phyloP scores from a whole-genome alignment of 2,888 invertebrate genomes.

The Antheraea assamensis region DNA sequence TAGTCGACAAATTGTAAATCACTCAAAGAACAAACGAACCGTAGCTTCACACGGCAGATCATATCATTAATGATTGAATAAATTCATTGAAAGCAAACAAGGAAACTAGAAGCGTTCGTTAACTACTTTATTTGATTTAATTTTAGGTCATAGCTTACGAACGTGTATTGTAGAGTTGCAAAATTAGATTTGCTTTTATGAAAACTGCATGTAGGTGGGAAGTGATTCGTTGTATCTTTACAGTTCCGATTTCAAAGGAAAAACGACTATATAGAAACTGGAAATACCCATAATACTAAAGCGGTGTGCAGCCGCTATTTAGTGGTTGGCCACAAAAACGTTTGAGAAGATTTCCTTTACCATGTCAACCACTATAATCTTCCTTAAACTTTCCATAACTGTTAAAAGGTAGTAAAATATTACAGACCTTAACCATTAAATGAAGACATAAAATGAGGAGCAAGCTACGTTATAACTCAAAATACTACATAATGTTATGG shows the following conservation, averaged over 20 bases:
- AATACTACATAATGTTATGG: no score
- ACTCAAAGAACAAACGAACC: conserved; percentile 52
- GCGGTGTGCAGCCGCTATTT: conserved; percentile 46
- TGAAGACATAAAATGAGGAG: background rate
- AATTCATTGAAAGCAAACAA: conserved; percentile 34
- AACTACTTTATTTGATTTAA: conserved; percentile 19
- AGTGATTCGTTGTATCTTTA: conserved; percentile 30
- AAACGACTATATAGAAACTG: conserved; percentile 33
- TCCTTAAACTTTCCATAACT: conserved; percentile 31
- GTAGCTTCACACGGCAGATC: conserved; percentile 50
- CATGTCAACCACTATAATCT: conserved; percentile 47
- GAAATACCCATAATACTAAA: conserved; percentile 48
- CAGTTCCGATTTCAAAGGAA: conserved; percentile 44
- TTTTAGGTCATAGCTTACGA: conserved; percentile 20
- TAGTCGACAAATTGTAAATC: conserved; percentile 62
- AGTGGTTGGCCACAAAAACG: conserved; percentile 64
- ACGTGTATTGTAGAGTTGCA: background rate
- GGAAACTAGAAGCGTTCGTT: conserved; percentile 1
- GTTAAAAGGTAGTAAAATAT: conserved; percentile 35
- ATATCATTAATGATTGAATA: conserved; percentile 48
- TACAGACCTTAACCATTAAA: background rate
- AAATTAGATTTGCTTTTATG: background rate
- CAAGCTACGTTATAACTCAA: background rate
- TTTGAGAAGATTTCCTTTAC: conserved; percentile 55
- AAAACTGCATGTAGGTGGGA: conserved; percentile 4